Base-by-base conservation (phyloP, 2,888 invertebrate species). In the Aphidoletes aphidimyza region DNA sequence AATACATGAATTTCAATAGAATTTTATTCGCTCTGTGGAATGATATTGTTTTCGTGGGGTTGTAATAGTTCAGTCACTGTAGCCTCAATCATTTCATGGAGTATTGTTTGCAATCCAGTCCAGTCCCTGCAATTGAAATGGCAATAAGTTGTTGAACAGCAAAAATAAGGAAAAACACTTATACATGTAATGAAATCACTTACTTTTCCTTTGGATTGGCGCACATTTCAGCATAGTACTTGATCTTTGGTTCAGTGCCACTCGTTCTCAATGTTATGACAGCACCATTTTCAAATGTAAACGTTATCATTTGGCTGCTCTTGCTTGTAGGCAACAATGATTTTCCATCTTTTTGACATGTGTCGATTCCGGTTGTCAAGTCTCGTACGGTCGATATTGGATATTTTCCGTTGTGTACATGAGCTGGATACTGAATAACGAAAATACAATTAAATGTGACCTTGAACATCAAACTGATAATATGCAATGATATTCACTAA, bases 241-340 rank as follows among this genome's bases (percentile, higher is more conserved):
- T 99, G 87, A 99, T 93, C 90, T 99, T 99, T 69, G 99, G 99
- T 89, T 99, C 99, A 0, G 99, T 99, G 83, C 99, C 99, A 89
- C 98, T 98, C 0, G 98, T 98, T 86, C 99, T 92, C 45, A 99
- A 90, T 0, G 98, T 98, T 0, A 96, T 93, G 11, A 95, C 93
- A 86, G 97, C 92, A 0, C 97, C 98, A 90, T 96, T 96, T 84
- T 92, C 91, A 89, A 99, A 97, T 11, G 93, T 93, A 89, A 99
- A 97, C 14, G 98, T 98, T 84, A 99, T 94, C 99, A 99, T 99
- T 91, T 99, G 94, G 86, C 91, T 92, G 86, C 92, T 92, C 86
- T 91, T 90, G 19, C 93, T 93, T 6, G 92, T 92, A 84, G 95
- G 95, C 45, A 95, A 89, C 86, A 93, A 91, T 0, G 97, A 94